phyloP scores from a whole-genome alignment of 2,797 vertebrate genomes.

The Cottoperca gobio region DNA sequence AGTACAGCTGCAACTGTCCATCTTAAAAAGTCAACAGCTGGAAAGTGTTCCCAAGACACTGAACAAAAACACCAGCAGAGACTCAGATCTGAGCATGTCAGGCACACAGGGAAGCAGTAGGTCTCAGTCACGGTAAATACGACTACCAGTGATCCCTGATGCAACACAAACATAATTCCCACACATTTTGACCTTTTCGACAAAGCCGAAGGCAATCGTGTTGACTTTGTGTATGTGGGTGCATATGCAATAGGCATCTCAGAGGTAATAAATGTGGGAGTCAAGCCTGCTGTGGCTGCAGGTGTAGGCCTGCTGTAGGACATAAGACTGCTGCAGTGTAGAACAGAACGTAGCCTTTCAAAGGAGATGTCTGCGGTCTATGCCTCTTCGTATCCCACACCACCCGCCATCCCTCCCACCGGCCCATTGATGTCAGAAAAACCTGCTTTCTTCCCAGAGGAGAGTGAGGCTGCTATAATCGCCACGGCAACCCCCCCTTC shows the following conservation, averaged over 20 bases:
- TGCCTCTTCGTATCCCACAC: slow-evolving; percentile 52
- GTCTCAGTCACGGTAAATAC: slow-evolving; percentile 44
- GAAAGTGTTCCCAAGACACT: slow-evolving; percentile 43
- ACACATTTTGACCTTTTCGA: slow-evolving; percentile 68
- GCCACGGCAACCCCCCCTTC: slow-evolving; percentile 66
- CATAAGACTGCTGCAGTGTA: slow-evolving; percentile 48
- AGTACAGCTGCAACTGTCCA: slow-evolving; percentile 57
- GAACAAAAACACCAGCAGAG: slow-evolving; percentile 58
- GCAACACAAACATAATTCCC: slow-evolving; percentile 43
- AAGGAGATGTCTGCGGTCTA: slow-evolving; percentile 59
- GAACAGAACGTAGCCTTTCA: slow-evolving; percentile 48
- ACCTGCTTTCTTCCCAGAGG: slow-evolving; percentile 85
- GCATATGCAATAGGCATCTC: slow-evolving; percentile 41
- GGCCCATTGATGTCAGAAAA: slow-evolving; percentile 82
- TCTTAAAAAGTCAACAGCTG: slow-evolving; percentile 62
- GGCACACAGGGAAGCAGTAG: slow-evolving; percentile 38
- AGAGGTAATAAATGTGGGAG: slow-evolving; percentile 78
- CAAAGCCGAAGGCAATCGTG: slow-evolving; percentile 41
- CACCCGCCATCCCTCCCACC: slow-evolving; percentile 58
- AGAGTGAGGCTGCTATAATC: slow-evolving; percentile 70
- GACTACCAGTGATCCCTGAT: slow-evolving; percentile 43
- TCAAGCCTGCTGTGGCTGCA: slow-evolving; percentile 77
- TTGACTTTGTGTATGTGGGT: slow-evolving; percentile 47
- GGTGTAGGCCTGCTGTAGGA: slow-evolving; percentile 75
- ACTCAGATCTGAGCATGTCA: slow-evolving; percentile 37